phyloP scores from a whole-genome alignment of 2,113 vertebrate species.

The Malurus melanocephalus region DNA sequence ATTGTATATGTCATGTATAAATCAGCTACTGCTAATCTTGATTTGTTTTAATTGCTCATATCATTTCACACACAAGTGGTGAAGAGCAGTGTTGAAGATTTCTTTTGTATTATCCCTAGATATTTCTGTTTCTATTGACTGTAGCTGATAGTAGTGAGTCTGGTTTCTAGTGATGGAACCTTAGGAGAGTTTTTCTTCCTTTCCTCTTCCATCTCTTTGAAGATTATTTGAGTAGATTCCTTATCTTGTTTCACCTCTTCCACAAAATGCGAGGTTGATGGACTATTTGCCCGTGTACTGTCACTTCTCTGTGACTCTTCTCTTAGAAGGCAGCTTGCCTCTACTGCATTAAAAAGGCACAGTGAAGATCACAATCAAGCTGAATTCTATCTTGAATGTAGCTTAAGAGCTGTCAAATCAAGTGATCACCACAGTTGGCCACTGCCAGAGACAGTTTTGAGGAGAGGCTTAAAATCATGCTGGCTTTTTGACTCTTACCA shows the following conservation, averaged over 20 bases:
- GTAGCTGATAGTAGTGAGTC: background rate
- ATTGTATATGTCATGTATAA: no score
- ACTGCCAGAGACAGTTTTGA: background rate
- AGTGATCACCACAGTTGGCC: background rate
- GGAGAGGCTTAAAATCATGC: background rate
- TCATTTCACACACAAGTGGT: background rate
- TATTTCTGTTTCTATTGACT: background rate
- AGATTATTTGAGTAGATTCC: background rate
- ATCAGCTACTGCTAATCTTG: background rate
- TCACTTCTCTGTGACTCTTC: background rate
- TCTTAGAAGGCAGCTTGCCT: background rate
- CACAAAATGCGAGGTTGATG: background rate
- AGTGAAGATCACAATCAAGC: background rate
- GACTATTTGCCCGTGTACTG: accelerated
- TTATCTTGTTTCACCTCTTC: background rate
- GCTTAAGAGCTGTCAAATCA: background rate
- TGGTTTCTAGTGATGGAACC: background rate
- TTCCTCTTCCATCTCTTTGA: background rate
- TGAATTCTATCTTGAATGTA: background rate
- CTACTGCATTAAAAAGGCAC: background rate
- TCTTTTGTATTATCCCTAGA: background rate
- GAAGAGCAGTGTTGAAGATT: background rate
- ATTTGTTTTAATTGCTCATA: background rate
- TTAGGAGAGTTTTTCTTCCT: background rate
- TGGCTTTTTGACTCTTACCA: background rate